Evolutionary conservation across 2,888 invertebrate genomes (phyloP).

Genomic region (Noctua janthina): DNA sequence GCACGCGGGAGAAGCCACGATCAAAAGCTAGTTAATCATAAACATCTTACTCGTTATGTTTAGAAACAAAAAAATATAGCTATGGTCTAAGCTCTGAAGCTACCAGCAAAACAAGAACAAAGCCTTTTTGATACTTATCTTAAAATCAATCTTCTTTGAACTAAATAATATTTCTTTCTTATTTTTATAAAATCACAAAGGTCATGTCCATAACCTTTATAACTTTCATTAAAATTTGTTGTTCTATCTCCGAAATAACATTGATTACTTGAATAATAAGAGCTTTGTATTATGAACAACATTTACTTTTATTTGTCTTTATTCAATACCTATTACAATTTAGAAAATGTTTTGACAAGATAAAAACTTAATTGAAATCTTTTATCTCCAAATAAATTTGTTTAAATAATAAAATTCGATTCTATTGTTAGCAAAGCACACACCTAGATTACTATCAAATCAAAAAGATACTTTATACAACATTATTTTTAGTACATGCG

Average conservation of each 20-base stretch:
- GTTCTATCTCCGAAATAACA: conserved; percentile 11
- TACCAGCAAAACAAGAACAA: not conserved
- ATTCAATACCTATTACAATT: not conserved
- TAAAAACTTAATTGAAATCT: not conserved
- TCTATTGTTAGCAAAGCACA: not conserved
- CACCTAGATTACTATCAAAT: not conserved
- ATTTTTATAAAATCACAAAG: conserved; percentile 12
- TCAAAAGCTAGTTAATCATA: not conserved
- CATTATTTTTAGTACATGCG: too few relatives aligned
- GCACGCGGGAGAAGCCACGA: not conserved
- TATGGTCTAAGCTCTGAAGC: not conserved
- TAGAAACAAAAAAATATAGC: not conserved
- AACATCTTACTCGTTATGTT: not conserved
- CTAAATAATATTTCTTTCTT: conserved; percentile 6
- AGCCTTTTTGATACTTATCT: not conserved
- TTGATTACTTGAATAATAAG: not conserved
- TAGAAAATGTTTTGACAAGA: not conserved
- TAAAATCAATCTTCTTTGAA: not conserved
- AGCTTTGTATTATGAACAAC: not conserved
- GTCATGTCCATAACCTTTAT: not conserved
- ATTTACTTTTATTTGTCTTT: not conserved
- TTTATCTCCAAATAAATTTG: not conserved
- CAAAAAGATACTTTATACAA: not conserved
- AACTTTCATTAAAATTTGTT: not conserved
- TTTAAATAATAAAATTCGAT: not conserved